Evolutionary conservation across 2,113 vertebrate genomes (phyloP), one percentile per base, ranked within the genome.

Genomic region (Pelodiscus sinensis): DNA sequence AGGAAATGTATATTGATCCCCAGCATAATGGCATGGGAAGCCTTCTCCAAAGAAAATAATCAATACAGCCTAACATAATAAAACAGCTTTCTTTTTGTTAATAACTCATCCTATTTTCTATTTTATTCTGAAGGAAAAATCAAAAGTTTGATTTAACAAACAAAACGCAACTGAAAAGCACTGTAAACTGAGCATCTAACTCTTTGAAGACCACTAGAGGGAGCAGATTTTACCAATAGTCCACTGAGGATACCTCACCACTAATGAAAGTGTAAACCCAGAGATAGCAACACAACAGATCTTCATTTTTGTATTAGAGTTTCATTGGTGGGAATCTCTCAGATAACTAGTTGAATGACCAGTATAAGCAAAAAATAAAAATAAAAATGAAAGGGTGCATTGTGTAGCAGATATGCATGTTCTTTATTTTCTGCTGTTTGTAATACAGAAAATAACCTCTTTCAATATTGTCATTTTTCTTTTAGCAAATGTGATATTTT

Each of bases 131-230:
- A 75, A 73, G 13, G 1, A 29, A 3, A 92, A 92, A 57, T 44
- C 79, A 35, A 4, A n/a, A 35, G 3, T 27, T 35, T 19, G 16
- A 51, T n/a, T 9, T 22, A 29, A 29, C 27, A 68, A 35, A 68
- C 31, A 71, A 44, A 77, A 12, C 73, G 50, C 38, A 19, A 21
- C 65, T 21, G 65, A 71, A 71, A 24, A 77, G 10, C 73, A 77
- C 71, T 75, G 35, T 75, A 25, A 44, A 75, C 21, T 24, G 22
- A 75, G 5, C 35, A 12, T 50, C 12, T 25, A 50, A 50, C 73
- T 77, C 38, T 77, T 50, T 35, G 5, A 0, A 8, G 13, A 68
- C 95, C 96, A 86, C 96, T 84, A 96, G 96, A 95, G 96, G 96
- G 94, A 94, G 96, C 84, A 95, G 73, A 82, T 84, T 52, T 56